These are phyloP conservation scores for Paralvinella palmiformis DNA, from an alignment of 1,140 invertebrate genomes.

Conservation along the genomic window DNA sequence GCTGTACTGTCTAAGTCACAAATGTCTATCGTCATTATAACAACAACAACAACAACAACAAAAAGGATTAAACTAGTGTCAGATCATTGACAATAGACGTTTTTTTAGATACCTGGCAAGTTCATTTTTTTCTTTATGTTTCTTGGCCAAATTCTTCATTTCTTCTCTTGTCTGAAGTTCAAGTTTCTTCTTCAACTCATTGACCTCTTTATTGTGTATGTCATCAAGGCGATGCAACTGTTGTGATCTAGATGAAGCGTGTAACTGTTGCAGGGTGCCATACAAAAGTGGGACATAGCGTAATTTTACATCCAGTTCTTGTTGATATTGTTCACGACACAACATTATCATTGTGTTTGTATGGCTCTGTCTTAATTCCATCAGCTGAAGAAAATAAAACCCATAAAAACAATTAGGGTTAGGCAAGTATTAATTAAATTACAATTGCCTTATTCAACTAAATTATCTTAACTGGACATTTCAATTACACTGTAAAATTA, in stretches of 20 bases:
- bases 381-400: slow-evolving; percentile 30
- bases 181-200: slow-evolving; percentile 75
- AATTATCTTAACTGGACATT: too few species aligned
- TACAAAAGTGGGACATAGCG: slow-evolving; percentile 71
- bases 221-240: slow-evolving; percentile 63
- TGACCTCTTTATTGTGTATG: slow-evolving; percentile 51
- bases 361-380: slow-evolving; percentile 56
- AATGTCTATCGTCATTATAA: not conserved
- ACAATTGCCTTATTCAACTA: too few species aligned
- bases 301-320: slow-evolving; percentile 72
- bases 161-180: slow-evolving; percentile 76
- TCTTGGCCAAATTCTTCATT: slow-evolving; percentile 72
- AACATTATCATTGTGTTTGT: slow-evolving; percentile 63
- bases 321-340: slow-evolving; percentile 63
- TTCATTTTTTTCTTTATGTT: slow-evolving; percentile 82
- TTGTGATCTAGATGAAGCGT: slow-evolving; percentile 68
- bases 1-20: not conserved
- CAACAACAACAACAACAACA: not conserved
- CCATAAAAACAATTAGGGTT: too few species aligned
- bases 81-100: not conserved
- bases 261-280: slow-evolving; percentile 68
- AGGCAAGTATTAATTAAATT: too few species aligned
- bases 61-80: too few species aligned
- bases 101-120: slow-evolving; percentile 58
- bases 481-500: slow-evolving; percentile 3